These are phyloP conservation scores for Mergus octosetaceus DNA, from an alignment of 2,797 vertebrate species.

Conservation along the genomic window DNA sequence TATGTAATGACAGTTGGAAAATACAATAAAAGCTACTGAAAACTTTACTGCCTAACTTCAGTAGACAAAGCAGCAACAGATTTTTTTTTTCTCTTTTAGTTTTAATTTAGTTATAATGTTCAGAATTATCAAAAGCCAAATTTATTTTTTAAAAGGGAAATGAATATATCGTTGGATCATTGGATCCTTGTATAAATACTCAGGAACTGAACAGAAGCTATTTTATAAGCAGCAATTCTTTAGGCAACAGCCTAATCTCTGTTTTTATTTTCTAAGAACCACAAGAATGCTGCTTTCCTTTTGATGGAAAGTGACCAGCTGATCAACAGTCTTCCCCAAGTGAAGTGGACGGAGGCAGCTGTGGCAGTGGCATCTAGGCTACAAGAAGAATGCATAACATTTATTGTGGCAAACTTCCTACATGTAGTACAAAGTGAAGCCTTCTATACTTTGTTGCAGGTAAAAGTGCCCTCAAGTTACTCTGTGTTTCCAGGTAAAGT, in stretches of 20 bases:
- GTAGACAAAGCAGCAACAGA: neutral
- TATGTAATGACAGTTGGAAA: neutral
- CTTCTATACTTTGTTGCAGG: constrained; percentile 87
- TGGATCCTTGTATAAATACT: neutral
- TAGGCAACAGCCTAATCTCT: constrained; percentile 40
- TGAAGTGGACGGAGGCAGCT: constrained; percentile 91
- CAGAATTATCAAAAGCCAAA: neutral
- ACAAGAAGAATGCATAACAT: constrained; percentile 85
- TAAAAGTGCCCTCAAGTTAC: constrained; percentile 59
- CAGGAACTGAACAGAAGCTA: neutral
- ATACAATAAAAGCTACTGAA: neutral
- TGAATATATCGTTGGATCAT: neutral
- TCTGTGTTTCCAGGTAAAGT: neutral
- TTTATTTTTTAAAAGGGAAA: neutral
- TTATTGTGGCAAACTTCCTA: constrained; percentile 86
- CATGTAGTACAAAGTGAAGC: constrained; percentile 81
- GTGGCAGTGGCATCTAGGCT: constrained; percentile 82
- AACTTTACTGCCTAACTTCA: neutral
- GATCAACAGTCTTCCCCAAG: constrained; percentile 88
- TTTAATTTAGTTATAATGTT: neutral
- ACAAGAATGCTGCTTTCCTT: constrained; percentile 85
- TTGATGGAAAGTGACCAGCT: constrained; percentile 90
- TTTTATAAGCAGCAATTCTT: constrained; percentile 28
- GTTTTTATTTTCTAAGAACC: constrained; percentile 78
- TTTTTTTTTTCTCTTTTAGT: neutral